Evolutionary conservation across 2,113 vertebrate species (phyloP).

Genomic region (Mungos mungo): DNA sequence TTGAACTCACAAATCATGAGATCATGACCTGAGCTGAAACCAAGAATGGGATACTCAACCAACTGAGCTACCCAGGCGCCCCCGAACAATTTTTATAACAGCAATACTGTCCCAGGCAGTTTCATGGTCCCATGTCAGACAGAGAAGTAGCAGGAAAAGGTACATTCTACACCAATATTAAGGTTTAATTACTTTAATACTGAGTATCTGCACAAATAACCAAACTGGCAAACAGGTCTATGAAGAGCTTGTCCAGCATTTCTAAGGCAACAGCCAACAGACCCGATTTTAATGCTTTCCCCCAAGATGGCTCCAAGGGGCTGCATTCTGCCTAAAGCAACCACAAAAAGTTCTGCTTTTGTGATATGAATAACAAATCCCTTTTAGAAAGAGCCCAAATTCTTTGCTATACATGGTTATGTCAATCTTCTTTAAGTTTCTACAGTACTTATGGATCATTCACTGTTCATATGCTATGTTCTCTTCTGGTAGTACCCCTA

Average conservation of each 20-base stretch:
- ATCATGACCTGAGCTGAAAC: too few relatives aligned
- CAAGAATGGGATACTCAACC: too few relatives aligned
- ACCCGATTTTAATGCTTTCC: not conserved
- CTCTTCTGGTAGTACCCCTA: not conserved
- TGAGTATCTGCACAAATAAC: constrained; percentile 15
- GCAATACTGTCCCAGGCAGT: not conserved
- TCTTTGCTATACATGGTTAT: not conserved
- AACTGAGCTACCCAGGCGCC: too few relatives aligned
- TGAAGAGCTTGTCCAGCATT: not conserved
- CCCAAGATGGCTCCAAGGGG: not conserved
- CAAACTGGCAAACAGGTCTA: not conserved
- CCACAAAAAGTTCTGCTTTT: not conserved
- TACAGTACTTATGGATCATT: not conserved
- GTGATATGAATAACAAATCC: not conserved
- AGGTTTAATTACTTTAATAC: constrained; percentile 24
- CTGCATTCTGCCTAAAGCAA: not conserved
- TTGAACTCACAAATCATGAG: too few relatives aligned
- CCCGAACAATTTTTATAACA: not conserved
- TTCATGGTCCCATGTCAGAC: not conserved
- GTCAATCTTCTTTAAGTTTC: constrained; percentile 1
- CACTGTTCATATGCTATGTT: not conserved
- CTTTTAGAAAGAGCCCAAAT: not conserved
- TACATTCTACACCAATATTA: not conserved
- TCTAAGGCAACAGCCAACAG: not conserved
- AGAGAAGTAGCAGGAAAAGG: constrained; percentile 8